These are phyloP conservation scores for Parelbella ahira DNA, from an alignment of 2,888 invertebrate species.

Conservation along the genomic window DNA sequence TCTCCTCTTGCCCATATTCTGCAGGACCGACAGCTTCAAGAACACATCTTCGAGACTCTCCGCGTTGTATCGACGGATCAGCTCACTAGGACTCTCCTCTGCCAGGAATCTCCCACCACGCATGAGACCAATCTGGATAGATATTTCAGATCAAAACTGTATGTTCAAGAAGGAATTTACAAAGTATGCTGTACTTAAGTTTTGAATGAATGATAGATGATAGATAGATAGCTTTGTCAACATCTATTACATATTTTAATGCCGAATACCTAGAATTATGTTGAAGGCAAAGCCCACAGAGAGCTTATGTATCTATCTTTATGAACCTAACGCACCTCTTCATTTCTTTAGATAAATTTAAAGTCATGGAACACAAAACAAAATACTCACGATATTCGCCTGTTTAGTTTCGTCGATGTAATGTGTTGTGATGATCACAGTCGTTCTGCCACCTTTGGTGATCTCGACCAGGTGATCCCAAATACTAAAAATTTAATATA, in stretches of 20 bases:
- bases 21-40: conserved; percentile 88
- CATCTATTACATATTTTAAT: too few relatives aligned
- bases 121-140: conserved; percentile 87
- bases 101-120: conserved; percentile 91
- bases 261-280: too few relatives aligned
- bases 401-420: conserved; percentile 93
- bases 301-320: too few relatives aligned
- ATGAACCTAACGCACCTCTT: too few relatives aligned
- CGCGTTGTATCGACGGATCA: conserved; percentile 85
- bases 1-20: conserved; percentile 90
- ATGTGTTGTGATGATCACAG: conserved; percentile 93
- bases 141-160: not conserved
- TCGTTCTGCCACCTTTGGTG: conserved; percentile 86
- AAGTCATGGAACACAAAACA: too few relatives aligned
- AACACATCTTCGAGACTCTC: conserved; percentile 91
- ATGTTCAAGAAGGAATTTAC: too few relatives aligned
- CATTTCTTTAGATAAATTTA: too few relatives aligned
- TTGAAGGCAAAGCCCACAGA: too few relatives aligned
- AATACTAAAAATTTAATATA: conserved; percentile 83
- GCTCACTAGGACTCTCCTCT: conserved; percentile 87
- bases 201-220: too few relatives aligned
- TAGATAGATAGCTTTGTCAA: too few relatives aligned
- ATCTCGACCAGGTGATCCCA: conserved; percentile 92
- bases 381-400: conserved; percentile 85
- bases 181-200: too few relatives aligned